A percentile compares a stretch with the other conserved stretches of the same genome.
phyloP scores from a whole-genome alignment of 2,888 invertebrate genomes.

The Leptinotarsa haldemani region DNA sequence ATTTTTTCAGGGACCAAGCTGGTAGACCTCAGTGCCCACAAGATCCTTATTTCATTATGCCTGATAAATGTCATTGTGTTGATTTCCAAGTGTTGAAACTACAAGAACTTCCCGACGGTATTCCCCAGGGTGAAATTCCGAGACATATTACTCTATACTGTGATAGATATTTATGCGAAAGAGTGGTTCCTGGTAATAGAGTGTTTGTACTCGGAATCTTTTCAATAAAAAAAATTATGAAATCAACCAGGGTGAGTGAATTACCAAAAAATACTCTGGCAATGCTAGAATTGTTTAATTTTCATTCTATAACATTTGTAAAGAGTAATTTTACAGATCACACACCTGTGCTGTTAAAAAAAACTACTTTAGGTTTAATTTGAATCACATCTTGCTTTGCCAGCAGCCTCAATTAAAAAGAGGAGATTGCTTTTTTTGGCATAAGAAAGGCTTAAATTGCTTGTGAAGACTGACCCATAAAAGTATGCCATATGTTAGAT shows the following conservation, averaged over 20 bases:
- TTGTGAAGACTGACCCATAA: no score
- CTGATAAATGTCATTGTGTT: constrained; percentile 96
- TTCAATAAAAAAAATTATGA: constrained; percentile 90
- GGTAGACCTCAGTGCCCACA: constrained; percentile 93
- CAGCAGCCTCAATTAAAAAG: no score
- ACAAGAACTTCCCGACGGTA: constrained; percentile 94
- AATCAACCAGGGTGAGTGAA: constrained; percentile 69
- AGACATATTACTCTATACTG: constrained; percentile 94
- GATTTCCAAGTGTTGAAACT: constrained; percentile 98
- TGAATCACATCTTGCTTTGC: no score
- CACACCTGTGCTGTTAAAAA: no score
- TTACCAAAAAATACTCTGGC: neutral
- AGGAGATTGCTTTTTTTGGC: no score
- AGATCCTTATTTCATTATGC: constrained; percentile 98
- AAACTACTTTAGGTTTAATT: no score
- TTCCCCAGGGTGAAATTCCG: constrained; percentile 98
- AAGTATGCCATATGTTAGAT: no score
- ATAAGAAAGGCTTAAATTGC: no score
- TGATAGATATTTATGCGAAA: constrained; percentile 93
- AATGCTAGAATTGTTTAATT: no score
- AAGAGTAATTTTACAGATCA: no score
- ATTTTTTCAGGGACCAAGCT: constrained; percentile 81
- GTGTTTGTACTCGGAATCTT: constrained; percentile 95
- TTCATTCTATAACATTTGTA: no score
- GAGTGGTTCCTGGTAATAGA: constrained; percentile 95